phyloP scores from a whole-genome alignment of 2,888 invertebrate species.

The Pterostichus madidus region DNA sequence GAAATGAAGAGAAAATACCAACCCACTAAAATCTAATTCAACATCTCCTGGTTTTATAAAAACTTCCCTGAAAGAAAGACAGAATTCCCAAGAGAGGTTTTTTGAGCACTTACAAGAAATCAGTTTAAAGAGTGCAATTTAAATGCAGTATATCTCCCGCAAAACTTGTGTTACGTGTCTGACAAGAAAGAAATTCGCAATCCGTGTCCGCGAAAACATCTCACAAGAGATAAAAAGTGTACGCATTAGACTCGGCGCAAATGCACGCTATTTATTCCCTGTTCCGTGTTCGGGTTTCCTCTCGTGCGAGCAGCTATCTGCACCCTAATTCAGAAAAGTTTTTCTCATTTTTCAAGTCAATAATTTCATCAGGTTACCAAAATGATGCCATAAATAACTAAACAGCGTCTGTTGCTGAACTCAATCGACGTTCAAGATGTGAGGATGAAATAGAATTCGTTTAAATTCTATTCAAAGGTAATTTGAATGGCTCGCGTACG shows the following conservation, averaged over 20 bases:
- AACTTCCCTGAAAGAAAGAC: not conserved
- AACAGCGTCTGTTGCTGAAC: slow-evolving; percentile 10
- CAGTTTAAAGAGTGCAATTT: slow-evolving; percentile 59
- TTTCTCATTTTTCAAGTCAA: slow-evolving; percentile 62
- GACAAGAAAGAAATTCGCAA: slow-evolving; percentile 42
- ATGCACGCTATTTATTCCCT: slow-evolving; percentile 28
- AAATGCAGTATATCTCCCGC: slow-evolving; percentile 58
- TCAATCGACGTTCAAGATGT: slow-evolving; percentile 14
- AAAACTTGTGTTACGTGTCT: slow-evolving; percentile 29
- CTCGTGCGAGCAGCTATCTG: slow-evolving; percentile 27
- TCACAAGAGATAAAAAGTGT: slow-evolving; percentile 15
- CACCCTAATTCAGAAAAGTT: slow-evolving; percentile 54
- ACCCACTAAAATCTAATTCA: slow-evolving; percentile 12
- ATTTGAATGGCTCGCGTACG: slow-evolving; percentile 17
- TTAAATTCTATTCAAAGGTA: slow-evolving; percentile 25
- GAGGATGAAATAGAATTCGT: slow-evolving; percentile 32
- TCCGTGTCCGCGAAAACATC: slow-evolving; percentile 36
- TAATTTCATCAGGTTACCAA: slow-evolving; percentile 47
- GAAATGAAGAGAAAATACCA: slow-evolving; percentile 12
- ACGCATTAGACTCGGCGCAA: slow-evolving; percentile 31
- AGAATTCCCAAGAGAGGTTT: slow-evolving; percentile 1
- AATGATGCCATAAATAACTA: slow-evolving; percentile 42
- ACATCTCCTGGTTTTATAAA: not conserved
- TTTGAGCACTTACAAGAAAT: slow-evolving; percentile 39
- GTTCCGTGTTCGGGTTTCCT: not conserved